Base-by-base conservation (phyloP, 2,797 vertebrate species). In the Pipistrellus pygmaeus region DNA sequence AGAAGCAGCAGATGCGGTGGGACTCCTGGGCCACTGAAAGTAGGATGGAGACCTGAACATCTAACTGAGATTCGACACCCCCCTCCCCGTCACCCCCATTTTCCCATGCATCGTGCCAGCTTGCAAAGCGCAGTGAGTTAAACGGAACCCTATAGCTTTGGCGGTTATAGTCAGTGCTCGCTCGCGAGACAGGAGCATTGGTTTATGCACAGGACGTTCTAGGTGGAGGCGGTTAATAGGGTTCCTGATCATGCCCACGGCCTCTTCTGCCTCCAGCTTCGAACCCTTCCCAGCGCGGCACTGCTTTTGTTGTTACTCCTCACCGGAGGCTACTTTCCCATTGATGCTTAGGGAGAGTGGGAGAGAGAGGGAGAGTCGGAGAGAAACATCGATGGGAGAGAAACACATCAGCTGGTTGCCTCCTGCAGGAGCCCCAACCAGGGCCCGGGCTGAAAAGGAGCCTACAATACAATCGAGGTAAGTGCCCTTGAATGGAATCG, bases 121-220 rank as follows among this genome's bases (percentile, higher is more conserved):
- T 97, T 93, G 96, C 60, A 95, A 96, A 97, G 86, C 84, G 97
- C 94, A 8, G 75, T 27, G 90, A 82, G 97, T 98, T 97, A 96
- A 97, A 97, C 97, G 97, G 97, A 97, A 96, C 95, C 25, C n/a
- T 93, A 96, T 96, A 41, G 0, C 93, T 94, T 92, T 89, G 83
- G 46, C 93, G 96, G 93, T 95, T 95, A 73, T 86, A 92, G 87
- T 87, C 91, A 94, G 96, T 94, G 95, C 96, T 97, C 96, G 90
- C 95, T 73, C 94, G 0, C 82, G 84, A 97, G 97, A 96, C 98
- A 97, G 91, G 96, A 97, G 94, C 84, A 55, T 86, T 1, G 57
- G 92, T 97, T 96, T 97, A 98, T 3, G 6, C 6, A 6, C 38
- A 41, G 38, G 38, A 38, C 4, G 38, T 38, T 38, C 38, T 38